Evolutionary conservation across 2,797 vertebrate species (phyloP), one percentile per base, ranked within the genome.

Genomic region (Eleutherodactylus coqui): DNA sequence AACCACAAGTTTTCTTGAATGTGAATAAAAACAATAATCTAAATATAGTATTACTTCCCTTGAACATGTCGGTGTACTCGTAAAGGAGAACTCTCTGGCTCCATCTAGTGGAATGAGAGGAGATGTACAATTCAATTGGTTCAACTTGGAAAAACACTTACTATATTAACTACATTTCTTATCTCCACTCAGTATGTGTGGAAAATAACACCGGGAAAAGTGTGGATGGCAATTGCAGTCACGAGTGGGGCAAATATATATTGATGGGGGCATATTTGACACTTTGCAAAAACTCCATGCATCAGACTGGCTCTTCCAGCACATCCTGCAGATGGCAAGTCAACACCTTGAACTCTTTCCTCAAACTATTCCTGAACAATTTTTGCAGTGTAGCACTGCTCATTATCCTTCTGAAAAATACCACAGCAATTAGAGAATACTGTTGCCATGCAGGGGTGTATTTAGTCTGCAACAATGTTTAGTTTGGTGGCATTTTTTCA

Each of bases 31-130:
- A 38, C 34, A 38, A 58, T 27, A 29, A 24, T 13, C 69, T 72
- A 72, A 72, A 41, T 41, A 41, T 72, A 72, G 38, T 43, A 43
- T 43, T 72, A 17, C 14, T 72, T 72, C 69, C 8, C 38, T 43
- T 29, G 43, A 75, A 29, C 41, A 49, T 32, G 7, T 47, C 19
- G 21, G 38, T 43, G 36, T 36, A n/a, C 24, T 75, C 16, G 34
- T 58, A 41, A 60, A 60, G 34, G 43, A 76, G 85, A 86, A 82
- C 85, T 86, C 73, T 76, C 49, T 69, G 55, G 36, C 79, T 36
- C 79, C 85, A 82, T 82, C 85, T 82, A 53, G 79, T 86, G 85
- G 70, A 24, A 55, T 69, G n/a, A 14, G 36, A 32, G 45, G 45
- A 77, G 41, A 49, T 36, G 11, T 64, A 29, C 36, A 70, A 70